These are phyloP conservation scores for Hydropsyche betteni DNA, from an alignment of 2,888 invertebrate species.

Conservation along the genomic window DNA sequence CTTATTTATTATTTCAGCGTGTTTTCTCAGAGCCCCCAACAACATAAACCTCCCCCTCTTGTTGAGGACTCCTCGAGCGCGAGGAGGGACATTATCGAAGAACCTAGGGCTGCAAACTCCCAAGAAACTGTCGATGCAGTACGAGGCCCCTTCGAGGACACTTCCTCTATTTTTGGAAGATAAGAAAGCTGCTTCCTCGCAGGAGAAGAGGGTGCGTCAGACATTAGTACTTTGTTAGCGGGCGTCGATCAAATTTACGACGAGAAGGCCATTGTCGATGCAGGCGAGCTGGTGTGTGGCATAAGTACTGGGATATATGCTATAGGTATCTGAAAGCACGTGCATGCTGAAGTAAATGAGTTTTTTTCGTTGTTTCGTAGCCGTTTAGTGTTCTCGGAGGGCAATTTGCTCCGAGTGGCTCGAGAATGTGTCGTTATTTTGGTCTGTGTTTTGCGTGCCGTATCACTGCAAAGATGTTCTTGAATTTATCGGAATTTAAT, in stretches of 20 bases:
- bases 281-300: too few species aligned
- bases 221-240: constrained; percentile 18
- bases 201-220: constrained; percentile 3
- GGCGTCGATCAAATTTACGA: constrained; percentile 31
- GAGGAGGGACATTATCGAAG: neutral
- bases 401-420: too few species aligned
- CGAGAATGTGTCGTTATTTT: too few species aligned
- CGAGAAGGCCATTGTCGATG: neutral
- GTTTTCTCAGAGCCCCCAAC: neutral
- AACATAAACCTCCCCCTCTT: neutral
- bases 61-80: neutral
- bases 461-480: too few species aligned
- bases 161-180: constrained; percentile 32
- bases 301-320: too few species aligned
- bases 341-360: too few species aligned
- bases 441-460: too few species aligned
- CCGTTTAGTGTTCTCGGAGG: too few species aligned
- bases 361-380: too few species aligned
- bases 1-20: constrained; percentile 18
- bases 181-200: neutral
- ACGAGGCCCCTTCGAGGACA: constrained; percentile 2
- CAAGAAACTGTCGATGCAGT: constrained; percentile 24
- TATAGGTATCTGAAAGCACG: too few species aligned
- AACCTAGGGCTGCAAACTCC: neutral
- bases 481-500: too few species aligned